Base-by-base conservation (phyloP, 2,888 invertebrate species). In the Catocala sponsa region DNA sequence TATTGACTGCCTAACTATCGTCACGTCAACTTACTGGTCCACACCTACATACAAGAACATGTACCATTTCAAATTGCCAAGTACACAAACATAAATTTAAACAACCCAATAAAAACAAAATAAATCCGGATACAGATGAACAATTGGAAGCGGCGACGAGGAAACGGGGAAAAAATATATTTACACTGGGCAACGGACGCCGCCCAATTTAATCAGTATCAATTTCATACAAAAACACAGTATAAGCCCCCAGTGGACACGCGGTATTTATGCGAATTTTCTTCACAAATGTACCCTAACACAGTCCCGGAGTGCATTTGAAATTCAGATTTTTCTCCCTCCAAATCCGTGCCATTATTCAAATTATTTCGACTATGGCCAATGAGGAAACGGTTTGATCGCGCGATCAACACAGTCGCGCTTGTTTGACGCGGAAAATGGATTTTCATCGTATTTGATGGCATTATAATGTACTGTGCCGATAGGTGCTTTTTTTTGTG, bases 291-390 rank as follows among this genome's bases (percentile, higher is more conserved):
- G 63, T 72, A 70, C 65, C 61, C 50, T 15, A 33, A 58, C 59
- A 53, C 58, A 57, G 66, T 74, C 57, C 60, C 66, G 63, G 60
- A 68, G 49, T 70, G 74, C 78, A 78, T 76, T 71, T 74, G 66
- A 72, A 74, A 59, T 78, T 79, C 77, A 79, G 63, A 79, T 79
- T 79, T 63, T 67, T 38, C 63, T 56, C 33, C 61, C 63, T 53
- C 58, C 60, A 59, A 49, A 55, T 51, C 53, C 35, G 46, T 56
- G 55, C 59, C 72, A 76, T 78, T 77, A 77, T 78, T 76, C 76
- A 77, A 77, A 77, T 77, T 77, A 74, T 78, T 71, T 68, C 32
- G 56, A 55, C 64, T 48, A 32, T 63, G 65, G 60, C 76, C 76
- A 76, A 72, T 74, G 72, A 72, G 65, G 54, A 56, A 63, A 49